phyloP scores from a whole-genome alignment of 2,888 invertebrate species.

The Drosophila pegasa region DNA sequence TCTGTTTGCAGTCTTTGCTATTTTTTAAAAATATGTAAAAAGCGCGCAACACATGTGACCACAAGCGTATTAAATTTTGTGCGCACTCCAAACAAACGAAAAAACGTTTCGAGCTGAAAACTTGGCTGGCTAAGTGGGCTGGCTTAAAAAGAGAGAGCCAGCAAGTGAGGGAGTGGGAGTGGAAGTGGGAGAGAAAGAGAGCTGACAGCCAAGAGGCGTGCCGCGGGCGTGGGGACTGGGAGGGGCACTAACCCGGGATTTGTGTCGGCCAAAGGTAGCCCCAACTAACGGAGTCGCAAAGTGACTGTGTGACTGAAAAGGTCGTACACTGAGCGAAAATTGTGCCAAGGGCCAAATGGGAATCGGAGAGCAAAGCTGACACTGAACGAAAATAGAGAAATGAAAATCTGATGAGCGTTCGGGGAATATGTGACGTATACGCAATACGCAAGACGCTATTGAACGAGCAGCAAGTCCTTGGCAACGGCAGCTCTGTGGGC shows the following conservation, averaged over 20 bases:
- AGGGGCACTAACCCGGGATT: constrained; percentile 32
- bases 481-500: not conserved
- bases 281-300: constrained; percentile 65
- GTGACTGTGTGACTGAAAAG: constrained; percentile 62
- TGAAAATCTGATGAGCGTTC: constrained; percentile 38
- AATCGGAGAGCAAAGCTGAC: constrained; percentile 14
- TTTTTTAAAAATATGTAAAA: constrained; percentile 70
- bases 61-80: constrained; percentile 78
- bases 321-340: constrained; percentile 63
- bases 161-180: not conserved
- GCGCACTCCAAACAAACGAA: constrained; percentile 46
- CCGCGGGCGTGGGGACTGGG: not conserved
- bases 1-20: constrained; percentile 62
- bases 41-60: constrained; percentile 77
- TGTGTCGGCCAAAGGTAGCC: constrained; percentile 66
- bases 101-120: constrained; percentile 39
- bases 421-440: constrained; percentile 46
- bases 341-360: constrained; percentile 20
- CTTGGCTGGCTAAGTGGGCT: constrained; percentile 52
- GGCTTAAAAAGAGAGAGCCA: constrained; percentile 27
- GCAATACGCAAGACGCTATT: constrained; percentile 30
- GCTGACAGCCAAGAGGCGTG: constrained; percentile 8
- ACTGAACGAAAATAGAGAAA: constrained; percentile 22
- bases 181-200: not conserved
- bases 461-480: constrained; percentile 9